Evolutionary conservation across 1,140 invertebrate genomes (phyloP).

Genomic region (Aphelinus atriplicis): DNA sequence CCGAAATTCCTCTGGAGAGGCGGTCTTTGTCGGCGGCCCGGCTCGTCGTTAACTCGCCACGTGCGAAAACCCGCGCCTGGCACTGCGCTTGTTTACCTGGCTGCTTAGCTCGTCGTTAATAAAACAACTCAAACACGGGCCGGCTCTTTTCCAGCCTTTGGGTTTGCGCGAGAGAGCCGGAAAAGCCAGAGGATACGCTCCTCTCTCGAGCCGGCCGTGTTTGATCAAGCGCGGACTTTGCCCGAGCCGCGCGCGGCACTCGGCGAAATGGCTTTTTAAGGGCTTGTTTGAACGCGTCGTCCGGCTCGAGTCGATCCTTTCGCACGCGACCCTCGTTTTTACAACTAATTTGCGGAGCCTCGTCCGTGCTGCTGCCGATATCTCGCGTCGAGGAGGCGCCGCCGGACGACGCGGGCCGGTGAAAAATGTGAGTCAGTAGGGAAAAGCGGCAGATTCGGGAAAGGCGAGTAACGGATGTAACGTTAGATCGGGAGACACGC

Average conservation of each 20-base stretch:
- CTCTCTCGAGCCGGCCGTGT: too few relatives aligned
- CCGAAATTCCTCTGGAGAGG: conserved; percentile 31
- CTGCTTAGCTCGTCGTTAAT: conserved; percentile 48
- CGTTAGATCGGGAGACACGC: background rate
- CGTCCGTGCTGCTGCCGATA: too few relatives aligned
- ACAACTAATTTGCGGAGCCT: too few relatives aligned
- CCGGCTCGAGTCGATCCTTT: too few relatives aligned
- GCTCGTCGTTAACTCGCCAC: conserved; percentile 8
- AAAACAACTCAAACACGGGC: conserved; percentile 12
- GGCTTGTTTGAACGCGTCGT: background rate
- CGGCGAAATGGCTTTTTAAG: conserved; percentile 1
- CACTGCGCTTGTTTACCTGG: conserved; percentile 42
- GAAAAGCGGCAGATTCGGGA: background rate
- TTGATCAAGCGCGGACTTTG: too few relatives aligned
- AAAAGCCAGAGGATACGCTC: too few relatives aligned
- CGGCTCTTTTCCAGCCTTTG: background rate
- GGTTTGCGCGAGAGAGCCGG: too few relatives aligned
- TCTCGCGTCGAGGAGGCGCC: background rate
- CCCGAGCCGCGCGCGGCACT: too few relatives aligned
- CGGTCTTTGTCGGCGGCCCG: background rate
- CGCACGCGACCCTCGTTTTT: too few relatives aligned
- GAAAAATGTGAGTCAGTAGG: background rate
- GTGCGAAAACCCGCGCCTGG: background rate
- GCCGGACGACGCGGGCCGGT: background rate
- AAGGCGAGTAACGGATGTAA: conserved; percentile 7